Evolutionary conservation across 2,113 vertebrate species (phyloP).

Genomic region (Gallinago media): DNA sequence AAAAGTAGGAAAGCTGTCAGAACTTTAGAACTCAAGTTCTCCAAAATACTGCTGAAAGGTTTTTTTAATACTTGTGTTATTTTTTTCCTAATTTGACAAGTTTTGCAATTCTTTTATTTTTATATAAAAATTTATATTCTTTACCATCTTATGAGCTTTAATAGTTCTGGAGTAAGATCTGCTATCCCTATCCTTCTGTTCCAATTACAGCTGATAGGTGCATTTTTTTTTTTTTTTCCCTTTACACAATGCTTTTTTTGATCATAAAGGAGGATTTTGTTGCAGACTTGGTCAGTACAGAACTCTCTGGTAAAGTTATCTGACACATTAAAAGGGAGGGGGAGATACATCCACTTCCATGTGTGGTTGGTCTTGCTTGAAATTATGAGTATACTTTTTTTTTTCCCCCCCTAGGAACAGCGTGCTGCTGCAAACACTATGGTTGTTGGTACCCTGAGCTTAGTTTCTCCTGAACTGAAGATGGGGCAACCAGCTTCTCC

Average conservation of each 20-base stretch:
- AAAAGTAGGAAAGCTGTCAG: not conserved
- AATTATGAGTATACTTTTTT: not conserved
- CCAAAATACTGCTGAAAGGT: not conserved
- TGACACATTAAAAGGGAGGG: not conserved
- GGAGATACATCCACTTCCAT: not conserved
- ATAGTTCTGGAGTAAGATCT: not conserved
- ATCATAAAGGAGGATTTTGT: not conserved
- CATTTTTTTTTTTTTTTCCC: not conserved
- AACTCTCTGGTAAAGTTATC: not conserved
- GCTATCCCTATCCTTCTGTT: not conserved
- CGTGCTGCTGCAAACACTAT: conserved; percentile 68
- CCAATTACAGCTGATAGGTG: not conserved
- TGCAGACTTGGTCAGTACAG: too few relatives aligned
- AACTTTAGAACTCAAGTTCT: not conserved
- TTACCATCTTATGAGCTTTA: not conserved
- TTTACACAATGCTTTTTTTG: not conserved
- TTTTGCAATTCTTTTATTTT: too few relatives aligned
- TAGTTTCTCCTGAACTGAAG: conserved; percentile 80
- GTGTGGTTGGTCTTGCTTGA: not conserved
- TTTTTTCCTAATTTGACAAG: not conserved
- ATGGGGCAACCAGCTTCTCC: conserved; percentile 73
- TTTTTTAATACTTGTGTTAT: not conserved
- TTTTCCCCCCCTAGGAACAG: conserved; percentile 66
- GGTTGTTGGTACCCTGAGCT: conserved; percentile 71
- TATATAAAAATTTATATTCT: not conserved